Evolutionary conservation across 1,140 invertebrate genomes (phyloP).

Genomic region (Oncopeltus fasciatus): DNA sequence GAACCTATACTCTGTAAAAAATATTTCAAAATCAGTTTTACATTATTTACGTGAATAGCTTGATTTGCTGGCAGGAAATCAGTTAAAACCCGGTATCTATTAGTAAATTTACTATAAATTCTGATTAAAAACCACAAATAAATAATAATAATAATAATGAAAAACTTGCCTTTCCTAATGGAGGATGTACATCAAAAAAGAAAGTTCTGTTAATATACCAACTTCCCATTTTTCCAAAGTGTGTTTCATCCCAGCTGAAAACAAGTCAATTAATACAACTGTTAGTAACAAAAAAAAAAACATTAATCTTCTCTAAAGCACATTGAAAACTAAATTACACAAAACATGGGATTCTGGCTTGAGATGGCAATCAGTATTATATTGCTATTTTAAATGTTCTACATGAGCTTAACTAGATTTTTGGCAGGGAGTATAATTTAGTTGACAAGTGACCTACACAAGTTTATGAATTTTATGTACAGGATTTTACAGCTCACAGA

Average conservation of each 20-base stretch:
- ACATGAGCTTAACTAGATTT: background rate
- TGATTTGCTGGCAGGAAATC: too few relatives aligned
- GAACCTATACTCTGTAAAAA: too few relatives aligned
- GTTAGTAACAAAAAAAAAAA: conserved; percentile 7
- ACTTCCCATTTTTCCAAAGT: conserved; percentile 97
- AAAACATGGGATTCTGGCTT: background rate
- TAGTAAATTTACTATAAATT: too few relatives aligned
- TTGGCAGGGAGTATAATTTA: too few relatives aligned
- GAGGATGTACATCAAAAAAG: conserved; percentile 97
- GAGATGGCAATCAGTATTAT: background rate
- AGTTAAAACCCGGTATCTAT: too few relatives aligned
- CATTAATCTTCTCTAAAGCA: background rate
- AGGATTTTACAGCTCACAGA: too few relatives aligned
- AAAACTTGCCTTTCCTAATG: conserved; percentile 89
- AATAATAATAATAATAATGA: too few relatives aligned
- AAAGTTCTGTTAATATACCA: conserved; percentile 97
- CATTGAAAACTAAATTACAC: background rate
- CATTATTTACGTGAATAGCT: too few relatives aligned
- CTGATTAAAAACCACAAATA: too few relatives aligned
- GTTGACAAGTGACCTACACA: too few relatives aligned
- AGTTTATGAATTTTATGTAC: too few relatives aligned
- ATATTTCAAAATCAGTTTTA: too few relatives aligned
- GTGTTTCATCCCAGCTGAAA: conserved; percentile 87
- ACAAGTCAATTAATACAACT: conserved; percentile 22
- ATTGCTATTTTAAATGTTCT: background rate